A percentile compares a stretch with the other conserved stretches of the same genome.
Conservation (phyloP, 2,888 invertebrate genomes). For the Trissolcus brochymenae region DNA sequence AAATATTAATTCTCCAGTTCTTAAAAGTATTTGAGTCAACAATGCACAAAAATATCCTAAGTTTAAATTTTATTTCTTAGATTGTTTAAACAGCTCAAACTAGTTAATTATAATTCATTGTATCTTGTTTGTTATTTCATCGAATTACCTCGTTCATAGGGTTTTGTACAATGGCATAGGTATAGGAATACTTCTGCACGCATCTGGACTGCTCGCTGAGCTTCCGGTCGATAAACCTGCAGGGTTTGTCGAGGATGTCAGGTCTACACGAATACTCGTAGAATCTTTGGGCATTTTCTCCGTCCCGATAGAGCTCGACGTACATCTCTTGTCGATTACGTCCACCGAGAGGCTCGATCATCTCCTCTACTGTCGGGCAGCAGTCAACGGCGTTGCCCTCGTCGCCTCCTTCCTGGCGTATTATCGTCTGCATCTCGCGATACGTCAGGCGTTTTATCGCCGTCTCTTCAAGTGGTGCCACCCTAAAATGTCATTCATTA, state of each 20-base stretch:
- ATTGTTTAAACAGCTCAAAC: too few relatives aligned
- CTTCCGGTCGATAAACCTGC: conserved; percentile 85
- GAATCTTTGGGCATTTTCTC: conserved; percentile 83
- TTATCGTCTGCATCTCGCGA: conserved; percentile 82
- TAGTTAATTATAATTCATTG: too few relatives aligned
- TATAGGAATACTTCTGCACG: conserved; percentile 89
- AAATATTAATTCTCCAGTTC: too few relatives aligned
- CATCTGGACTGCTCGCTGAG: conserved; percentile 85
- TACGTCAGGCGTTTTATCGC: conserved; percentile 79
- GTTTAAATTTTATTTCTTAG: too few relatives aligned
- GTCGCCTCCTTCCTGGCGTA: conserved; percentile 79
- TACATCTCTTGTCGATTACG: conserved; percentile 84
- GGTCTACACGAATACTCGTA: conserved; percentile 88
- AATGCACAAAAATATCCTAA: too few relatives aligned
- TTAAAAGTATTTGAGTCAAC: too few relatives aligned
- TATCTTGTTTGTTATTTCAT: background rate
- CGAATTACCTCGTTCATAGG: conserved; percentile 76
- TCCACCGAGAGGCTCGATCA: conserved; percentile 87
- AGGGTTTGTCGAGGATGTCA: conserved; percentile 84
- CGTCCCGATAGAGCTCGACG: conserved; percentile 86
- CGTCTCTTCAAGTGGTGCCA: conserved; percentile 73
- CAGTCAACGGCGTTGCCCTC: conserved; percentile 82
- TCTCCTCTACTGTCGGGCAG: conserved; percentile 87
- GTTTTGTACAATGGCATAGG: conserved; percentile 88
- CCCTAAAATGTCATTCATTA: conserved; percentile 44